Conservation (phyloP, 2,888 invertebrate genomes). For the Ophion ellenae region DNA sequence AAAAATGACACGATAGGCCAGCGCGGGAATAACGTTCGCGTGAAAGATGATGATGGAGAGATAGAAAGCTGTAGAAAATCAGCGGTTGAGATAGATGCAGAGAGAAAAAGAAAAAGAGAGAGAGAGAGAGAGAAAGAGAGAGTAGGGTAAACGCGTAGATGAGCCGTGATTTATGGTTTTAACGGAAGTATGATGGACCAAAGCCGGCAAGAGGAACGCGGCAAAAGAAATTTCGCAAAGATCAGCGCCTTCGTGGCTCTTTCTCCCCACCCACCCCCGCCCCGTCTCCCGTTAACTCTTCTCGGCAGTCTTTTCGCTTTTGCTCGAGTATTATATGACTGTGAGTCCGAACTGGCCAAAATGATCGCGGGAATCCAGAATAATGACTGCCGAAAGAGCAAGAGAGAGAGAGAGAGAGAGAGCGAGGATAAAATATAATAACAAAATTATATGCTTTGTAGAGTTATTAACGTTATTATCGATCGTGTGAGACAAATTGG, state of each 20-base stretch:
- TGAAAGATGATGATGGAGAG: conserved; percentile 1
- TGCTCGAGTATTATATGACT: conserved; percentile 6
- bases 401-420: background rate
- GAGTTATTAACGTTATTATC: conserved; percentile 45
- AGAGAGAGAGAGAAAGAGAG: background rate
- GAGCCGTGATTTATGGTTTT: conserved; percentile 60
- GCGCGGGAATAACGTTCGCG: background rate
- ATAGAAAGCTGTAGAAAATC: conserved; percentile 13
- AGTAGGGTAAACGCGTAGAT: conserved; percentile 1
- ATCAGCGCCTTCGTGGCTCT: conserved; percentile 32
- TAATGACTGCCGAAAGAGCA: conserved; percentile 45
- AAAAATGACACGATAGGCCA: conserved; percentile 28
- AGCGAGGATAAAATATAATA: conserved; percentile 45
- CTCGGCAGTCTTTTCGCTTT: conserved; percentile 12
- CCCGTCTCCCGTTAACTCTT: conserved; percentile 11
- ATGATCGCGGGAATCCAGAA: conserved; percentile 28
- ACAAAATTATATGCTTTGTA: conserved; percentile 38
- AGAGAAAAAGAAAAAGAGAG: background rate
- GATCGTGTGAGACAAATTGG: background rate
- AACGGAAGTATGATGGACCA: conserved; percentile 16
- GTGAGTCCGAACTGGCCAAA: conserved; percentile 2
- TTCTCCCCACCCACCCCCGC: conserved; percentile 17
- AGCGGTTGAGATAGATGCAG: background rate
- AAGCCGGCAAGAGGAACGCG: conserved; percentile 14
- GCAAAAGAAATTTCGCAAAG: conserved; percentile 74